Evolutionary conservation across 2,113 vertebrate genomes (phyloP), one percentile per base, ranked within the genome.

Genomic region (Indri indri): DNA sequence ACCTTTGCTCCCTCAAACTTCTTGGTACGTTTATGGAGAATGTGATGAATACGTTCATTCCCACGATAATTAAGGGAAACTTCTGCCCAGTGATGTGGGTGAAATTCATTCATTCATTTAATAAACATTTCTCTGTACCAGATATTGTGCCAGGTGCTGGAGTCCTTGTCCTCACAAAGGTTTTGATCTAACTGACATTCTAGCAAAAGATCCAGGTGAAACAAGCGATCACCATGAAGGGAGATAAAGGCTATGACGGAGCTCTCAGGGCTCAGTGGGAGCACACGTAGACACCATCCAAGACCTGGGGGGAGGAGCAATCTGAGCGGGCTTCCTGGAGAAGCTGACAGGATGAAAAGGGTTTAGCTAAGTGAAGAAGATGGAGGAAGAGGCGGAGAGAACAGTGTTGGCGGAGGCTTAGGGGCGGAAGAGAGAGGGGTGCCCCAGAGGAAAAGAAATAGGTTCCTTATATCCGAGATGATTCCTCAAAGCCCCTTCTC

Each of bases 41-140:
- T 2, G 3, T 65, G 50, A 45, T 7, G 11, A 52, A 73, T 16
- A 50, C 25, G 23, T 27, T 30, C 9, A 34, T 81, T 86, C 40
- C 63, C 52, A 85, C 34, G 10, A 17, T 4, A 40, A 40, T 30
- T 40, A 66, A 0, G 2, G 42, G 42, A 27, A 70, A 32, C 54
- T 54, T 45, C 18, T 17, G 65, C 54, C 54, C 13, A 22, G 2
- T 17, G 74, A 20, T 0, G 0, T 4, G 11, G 37, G n/a, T 30
- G 45, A 76, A 50, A 70, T 40, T 17, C 27, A 17, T 7, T 61
- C 30, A 14, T 23, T 12, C 14, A 14, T 22, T 61, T 57, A 85
- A 17, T n/a, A 77, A 34, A 34, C 50, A 88, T 37, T 50, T 42
- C 8, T 42, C 14, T 47, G 40, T 65, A 11, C 3, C 40, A 65